Percentiles rank a stretch among this genome's conserved stretches.
phyloP scores from a whole-genome alignment of 2,113 vertebrate species.

The Odocoileus virginianus region DNA sequence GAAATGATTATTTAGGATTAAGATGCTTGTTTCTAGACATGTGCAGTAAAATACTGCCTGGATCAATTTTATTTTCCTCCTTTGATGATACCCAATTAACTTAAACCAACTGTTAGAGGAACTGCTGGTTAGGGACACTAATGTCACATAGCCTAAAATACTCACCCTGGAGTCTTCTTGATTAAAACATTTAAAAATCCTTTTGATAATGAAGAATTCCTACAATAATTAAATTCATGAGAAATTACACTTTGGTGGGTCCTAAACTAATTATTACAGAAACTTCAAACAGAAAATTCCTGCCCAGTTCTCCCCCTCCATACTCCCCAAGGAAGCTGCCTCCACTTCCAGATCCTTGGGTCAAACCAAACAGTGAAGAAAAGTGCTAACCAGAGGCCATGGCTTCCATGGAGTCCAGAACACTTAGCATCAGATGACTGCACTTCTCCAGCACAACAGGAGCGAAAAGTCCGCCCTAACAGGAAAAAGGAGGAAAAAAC shows the following conservation, averaged over 20 bases:
- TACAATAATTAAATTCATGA: conserved; percentile 16
- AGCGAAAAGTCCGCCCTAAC: neutral
- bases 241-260: conserved; percentile 11
- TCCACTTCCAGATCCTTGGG: neutral
- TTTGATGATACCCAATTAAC: conserved; percentile 64
- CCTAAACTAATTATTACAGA: conserved; percentile 11
- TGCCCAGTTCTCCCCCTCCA: neutral
- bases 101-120: conserved; percentile 46
- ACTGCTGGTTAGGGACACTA: neutral
- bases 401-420: neutral
- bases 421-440: too few relatives aligned
- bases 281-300: conserved; percentile 29
- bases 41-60: conserved; percentile 49
- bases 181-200: conserved; percentile 18
- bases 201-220: conserved; percentile 55
- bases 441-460: neutral
- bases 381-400: neutral
- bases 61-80: conserved; percentile 55
- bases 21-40: conserved; percentile 49
- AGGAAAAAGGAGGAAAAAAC: neutral
- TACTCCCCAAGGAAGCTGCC: neutral
- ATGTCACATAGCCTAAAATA: conserved; percentile 26
- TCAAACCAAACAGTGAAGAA: neutral
- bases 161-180: neutral
- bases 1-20: conserved; percentile 60